Base-by-base conservation (phyloP, 2,888 invertebrate genomes). In the Sarcophaga carnaria region DNA sequence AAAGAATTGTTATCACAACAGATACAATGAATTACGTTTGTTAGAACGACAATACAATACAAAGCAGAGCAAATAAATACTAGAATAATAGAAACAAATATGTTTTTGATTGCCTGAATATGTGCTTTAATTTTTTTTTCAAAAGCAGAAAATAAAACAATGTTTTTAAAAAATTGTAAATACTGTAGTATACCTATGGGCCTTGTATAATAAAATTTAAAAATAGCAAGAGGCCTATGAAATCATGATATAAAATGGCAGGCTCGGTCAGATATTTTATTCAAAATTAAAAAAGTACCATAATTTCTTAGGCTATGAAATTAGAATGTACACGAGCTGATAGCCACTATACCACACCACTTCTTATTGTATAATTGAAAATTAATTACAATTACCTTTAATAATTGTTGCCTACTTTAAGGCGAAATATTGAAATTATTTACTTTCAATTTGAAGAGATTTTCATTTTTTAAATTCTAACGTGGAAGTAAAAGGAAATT, bases 11-110 rank as follows among this genome's bases (percentile, higher is more conserved):
- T 72, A 67, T 70, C 69, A 75, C 70, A 66, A 71, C 64, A 45
- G 49, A 54, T 85, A 74, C 80, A 72, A 83, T 86, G 77, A 86
- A 83, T 86, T 80, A 80, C 74, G 64, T 71, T 79, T 79, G 70
- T 45, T 72, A 59, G 17, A 54, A 4, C 12, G 4, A 54, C 12
- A 54, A 22, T 62, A 74, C 60, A 74, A 37, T 37, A 37, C 37
- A 37, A 37, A 37, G 37, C 37, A 37, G 10, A 10, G 37, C 8
- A 37, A 37, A 37, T 37, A 37, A 37, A 37, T 37, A 10, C 37
- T 37, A 37, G 37, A 37, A 37, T 37, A 66, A 75, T 64, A 45
- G 37, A 75, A 80, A 66, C 2, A 12, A 80, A 80, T 74, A 74
- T 69, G 60, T 77, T 80, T 78, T 77, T 70, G 74, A 83, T 74